These are phyloP conservation scores for Choloepus hoffmanni DNA, from an alignment of 2,113 vertebrate genomes.

Conservation along the genomic window DNA sequence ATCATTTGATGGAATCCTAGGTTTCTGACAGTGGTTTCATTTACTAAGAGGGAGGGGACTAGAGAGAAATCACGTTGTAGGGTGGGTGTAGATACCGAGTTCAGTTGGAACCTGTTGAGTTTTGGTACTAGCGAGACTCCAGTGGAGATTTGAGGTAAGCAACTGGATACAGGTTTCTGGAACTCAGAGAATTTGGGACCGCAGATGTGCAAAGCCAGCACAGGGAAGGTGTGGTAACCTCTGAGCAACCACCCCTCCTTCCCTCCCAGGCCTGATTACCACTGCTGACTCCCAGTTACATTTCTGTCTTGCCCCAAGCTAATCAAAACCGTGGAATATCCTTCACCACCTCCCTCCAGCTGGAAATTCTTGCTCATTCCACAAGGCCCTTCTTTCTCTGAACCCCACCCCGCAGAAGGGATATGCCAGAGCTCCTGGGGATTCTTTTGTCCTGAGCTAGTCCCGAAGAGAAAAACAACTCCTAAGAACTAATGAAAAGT, in stretches of 20 bases:
- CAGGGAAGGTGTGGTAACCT: not conserved
- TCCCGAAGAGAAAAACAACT: constrained; percentile 53
- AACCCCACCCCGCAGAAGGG: not conserved
- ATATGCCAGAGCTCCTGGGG: not conserved
- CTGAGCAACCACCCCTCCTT: not conserved
- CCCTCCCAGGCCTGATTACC: not conserved
- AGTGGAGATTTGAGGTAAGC: not conserved
- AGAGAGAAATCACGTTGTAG: not conserved
- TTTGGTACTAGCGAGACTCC: not conserved
- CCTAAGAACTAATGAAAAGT: constrained; percentile 72
- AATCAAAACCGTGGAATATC: not conserved
- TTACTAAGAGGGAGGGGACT: not conserved
- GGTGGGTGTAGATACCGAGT: not conserved
- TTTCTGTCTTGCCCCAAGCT: not conserved
- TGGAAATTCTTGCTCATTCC: not conserved
- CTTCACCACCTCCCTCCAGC: not conserved
- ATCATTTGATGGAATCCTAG: not conserved
- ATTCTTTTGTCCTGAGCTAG: constrained; percentile 42
- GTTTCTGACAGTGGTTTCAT: not conserved
- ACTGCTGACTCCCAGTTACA: not conserved
- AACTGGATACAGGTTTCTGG: not conserved
- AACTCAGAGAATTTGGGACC: not conserved
- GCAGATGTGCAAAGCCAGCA: not conserved
- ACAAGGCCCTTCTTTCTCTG: not conserved
- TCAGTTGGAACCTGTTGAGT: not conserved